phyloP scores from a whole-genome alignment of 2,113 vertebrate genomes.

The Empidonax traillii region DNA sequence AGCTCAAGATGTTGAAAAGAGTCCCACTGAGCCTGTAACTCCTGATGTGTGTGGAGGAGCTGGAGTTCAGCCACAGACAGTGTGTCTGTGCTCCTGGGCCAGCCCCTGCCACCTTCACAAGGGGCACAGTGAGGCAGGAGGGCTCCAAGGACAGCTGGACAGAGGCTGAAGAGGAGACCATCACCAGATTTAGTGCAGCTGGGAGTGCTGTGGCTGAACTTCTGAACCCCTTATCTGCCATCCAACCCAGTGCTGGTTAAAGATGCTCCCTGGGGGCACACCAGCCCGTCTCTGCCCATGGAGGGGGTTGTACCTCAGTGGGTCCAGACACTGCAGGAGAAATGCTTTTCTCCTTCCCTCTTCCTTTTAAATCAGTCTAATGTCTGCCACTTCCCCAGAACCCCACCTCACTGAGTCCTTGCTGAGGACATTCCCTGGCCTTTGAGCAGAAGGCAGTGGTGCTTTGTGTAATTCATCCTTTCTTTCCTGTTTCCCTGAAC shows the following conservation, averaged over 20 bases:
- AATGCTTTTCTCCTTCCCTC: neutral
- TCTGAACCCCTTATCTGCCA: neutral
- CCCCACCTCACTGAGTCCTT: neutral
- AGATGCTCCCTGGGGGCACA: neutral
- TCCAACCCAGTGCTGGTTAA: neutral
- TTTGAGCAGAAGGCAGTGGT: neutral
- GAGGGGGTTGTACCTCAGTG: rapidly evolving
- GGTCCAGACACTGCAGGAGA: rapidly evolving
- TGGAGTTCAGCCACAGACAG: neutral
- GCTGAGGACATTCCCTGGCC: neutral
- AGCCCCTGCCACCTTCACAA: neutral
- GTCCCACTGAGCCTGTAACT: neutral
- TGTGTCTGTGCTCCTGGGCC: neutral
- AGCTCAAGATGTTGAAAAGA: neutral
- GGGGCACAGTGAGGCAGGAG: neutral
- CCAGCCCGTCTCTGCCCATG: neutral
- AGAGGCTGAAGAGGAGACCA: neutral
- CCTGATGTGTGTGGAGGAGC: neutral
- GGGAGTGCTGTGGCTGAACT: neutral
- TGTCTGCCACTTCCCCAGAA: neutral
- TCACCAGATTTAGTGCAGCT: neutral
- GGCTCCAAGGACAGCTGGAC: neutral
- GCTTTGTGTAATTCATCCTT: neutral
- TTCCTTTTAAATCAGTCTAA: neutral
- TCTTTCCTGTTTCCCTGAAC: neutral